Evolutionary conservation across 2,888 invertebrate genomes (phyloP), one percentile per base, ranked within the genome.

Genomic region (Ichneumoninae sp.): DNA sequence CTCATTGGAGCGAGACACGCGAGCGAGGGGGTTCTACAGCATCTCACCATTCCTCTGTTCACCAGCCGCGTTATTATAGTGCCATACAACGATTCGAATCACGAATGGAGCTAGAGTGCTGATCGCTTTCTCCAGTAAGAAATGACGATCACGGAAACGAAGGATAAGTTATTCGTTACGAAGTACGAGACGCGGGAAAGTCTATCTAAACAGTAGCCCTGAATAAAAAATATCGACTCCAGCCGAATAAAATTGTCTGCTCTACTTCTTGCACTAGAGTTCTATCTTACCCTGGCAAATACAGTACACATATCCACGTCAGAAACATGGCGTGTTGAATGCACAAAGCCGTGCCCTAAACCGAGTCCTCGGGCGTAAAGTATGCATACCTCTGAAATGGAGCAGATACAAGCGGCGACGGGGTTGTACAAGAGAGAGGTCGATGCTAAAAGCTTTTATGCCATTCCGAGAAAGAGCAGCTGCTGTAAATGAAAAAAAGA

Each of bases 1-100:
- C 83, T 88, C 83, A 87, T 85, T 83, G 83, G 79, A 30, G 30
- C 81, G 65, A 81, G 85, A 87, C 88, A 87, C 87, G 88, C 85
- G 82, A 88, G 70, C 81, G 65, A 81, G 74, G 80, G 80, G 44
- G 4, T 47, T 47, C 79, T 83, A 54, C 74, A 57, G 81, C 83
- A 87, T 85, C 85, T 84, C 33, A 79, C 57, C 65, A 83, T 83
- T 66, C 44, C 33, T 13, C 33, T 8, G 66, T 73, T 80, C 30
- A 63, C 65, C 68, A 83, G 60, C 50, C 79, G 70, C 73, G 80
- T 71, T 70, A 76, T 76, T 80, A 66, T 33, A 50, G 78, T 77
- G 63, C 36, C 66, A 71, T 36, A 22, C 74, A 60, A 74, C 77
- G 79, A 83, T 85, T 66, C 57, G 71, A 47, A 78, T 40, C 78